A percentile compares a stretch with the other conserved stretches of the same genome.
phyloP scores from a whole-genome alignment of 2,888 invertebrate species.

The Apodemia zela region DNA sequence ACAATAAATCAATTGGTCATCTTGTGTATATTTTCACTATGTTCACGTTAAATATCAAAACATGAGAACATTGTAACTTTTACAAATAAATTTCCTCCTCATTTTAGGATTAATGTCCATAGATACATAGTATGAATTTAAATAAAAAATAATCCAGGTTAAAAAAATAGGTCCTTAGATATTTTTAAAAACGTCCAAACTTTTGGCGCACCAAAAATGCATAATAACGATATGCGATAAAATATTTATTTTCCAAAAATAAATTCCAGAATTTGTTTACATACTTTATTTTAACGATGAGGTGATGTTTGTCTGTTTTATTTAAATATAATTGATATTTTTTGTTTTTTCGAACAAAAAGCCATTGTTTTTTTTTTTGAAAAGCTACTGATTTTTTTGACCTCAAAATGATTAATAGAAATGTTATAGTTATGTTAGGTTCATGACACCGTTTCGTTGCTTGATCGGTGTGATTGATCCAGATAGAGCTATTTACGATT shows the following conservation, averaged over 20 bases:
- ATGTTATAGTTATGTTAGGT: too few species aligned
- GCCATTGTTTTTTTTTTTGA: too few species aligned
- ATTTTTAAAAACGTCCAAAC: slow-evolving; percentile 7
- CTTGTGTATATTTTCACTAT: background rate
- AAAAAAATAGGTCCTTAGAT: background rate
- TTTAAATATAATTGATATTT: too few species aligned
- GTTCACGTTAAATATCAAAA: slow-evolving; percentile 1
- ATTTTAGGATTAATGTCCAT: background rate
- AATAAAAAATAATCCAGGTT: slow-evolving; percentile 20
- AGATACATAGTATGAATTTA: slow-evolving; percentile 19
- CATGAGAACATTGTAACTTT: slow-evolving; percentile 8
- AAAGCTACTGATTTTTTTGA: too few species aligned
- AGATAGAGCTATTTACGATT: too few species aligned
- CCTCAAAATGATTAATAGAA: too few species aligned
- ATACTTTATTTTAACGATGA: too few species aligned
- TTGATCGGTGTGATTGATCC: too few species aligned
- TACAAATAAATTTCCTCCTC: slow-evolving; percentile 10
- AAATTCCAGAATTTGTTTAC: too few species aligned
- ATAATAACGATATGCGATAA: slow-evolving; percentile 5
- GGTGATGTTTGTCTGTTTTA: too few species aligned
- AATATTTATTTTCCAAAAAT: background rate
- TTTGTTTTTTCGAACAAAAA: too few species aligned
- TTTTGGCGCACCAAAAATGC: background rate
- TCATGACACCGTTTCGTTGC: too few species aligned
- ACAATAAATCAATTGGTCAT: background rate